phyloP scores from a whole-genome alignment of 2,888 invertebrate species.

The Habrosyne pyritoides region DNA sequence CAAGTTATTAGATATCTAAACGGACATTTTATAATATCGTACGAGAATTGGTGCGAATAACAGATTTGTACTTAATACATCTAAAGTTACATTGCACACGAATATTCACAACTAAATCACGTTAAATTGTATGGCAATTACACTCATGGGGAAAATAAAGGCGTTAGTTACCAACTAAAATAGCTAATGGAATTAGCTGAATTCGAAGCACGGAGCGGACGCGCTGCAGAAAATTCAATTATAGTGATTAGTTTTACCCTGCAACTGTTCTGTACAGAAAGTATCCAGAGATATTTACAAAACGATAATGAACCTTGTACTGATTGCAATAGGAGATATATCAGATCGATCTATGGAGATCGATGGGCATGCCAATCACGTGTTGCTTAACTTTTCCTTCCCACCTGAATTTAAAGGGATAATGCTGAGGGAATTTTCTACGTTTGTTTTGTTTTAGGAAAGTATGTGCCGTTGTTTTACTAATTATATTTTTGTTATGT shows the following conservation, averaged over 20 bases:
- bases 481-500: background rate
- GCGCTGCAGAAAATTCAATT: conserved; percentile 74
- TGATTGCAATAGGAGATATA: conserved; percentile 21
- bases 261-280: conserved; percentile 62
- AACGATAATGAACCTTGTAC: conserved; percentile 37
- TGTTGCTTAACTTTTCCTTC: conserved; percentile 51
- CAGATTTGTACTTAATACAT: conserved; percentile 10
- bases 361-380: conserved; percentile 55
- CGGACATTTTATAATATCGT: no score
- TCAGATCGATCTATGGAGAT: conserved; percentile 19
- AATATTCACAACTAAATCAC: conserved; percentile 36
- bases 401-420: conserved; percentile 50
- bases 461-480: conserved; percentile 3
- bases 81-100: conserved; percentile 8
- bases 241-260: conserved; percentile 73
- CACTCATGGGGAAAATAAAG: conserved; percentile 57
- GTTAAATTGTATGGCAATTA: conserved; percentile 42
- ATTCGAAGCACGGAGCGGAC: conserved; percentile 67
- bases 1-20: no score
- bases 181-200: conserved; percentile 66
- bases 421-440: conserved; percentile 46
- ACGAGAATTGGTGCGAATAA: background rate
- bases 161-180: conserved; percentile 62
- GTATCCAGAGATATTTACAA: conserved; percentile 37
- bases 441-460: conserved; percentile 27